Conservation (phyloP, 2,797 vertebrate species). For the Falco berigora region DNA sequence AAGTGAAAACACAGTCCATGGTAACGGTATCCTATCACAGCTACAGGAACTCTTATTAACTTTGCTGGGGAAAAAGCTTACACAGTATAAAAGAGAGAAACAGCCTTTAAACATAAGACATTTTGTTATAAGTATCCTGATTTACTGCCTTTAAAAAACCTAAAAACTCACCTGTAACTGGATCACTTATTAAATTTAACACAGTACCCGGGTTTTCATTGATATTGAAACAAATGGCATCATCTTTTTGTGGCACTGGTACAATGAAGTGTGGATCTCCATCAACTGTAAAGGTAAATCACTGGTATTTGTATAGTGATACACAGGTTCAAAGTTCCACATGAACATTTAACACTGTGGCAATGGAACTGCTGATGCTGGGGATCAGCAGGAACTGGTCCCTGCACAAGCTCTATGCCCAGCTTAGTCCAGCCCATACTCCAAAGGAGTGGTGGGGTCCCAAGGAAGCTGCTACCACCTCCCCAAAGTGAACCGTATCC, state of each 20-base stretch:
- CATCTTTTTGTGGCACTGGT: constrained; percentile 77
- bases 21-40: neutral
- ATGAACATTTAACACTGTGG: neutral
- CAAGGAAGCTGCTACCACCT: neutral
- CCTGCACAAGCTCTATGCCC: neutral
- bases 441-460: neutral
- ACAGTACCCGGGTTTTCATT: constrained; percentile 84
- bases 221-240: constrained; percentile 92
- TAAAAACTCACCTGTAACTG: constrained; percentile 77
- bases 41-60: neutral
- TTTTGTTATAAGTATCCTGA: neutral
- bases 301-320: neutral
- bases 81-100: neutral
- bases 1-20: neutral
- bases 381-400: neutral
- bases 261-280: constrained; percentile 95
- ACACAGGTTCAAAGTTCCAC: neutral
- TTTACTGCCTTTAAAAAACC: neutral
- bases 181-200: constrained; percentile 84
- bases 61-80: neutral
- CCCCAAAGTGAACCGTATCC: neutral
- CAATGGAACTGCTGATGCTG: neutral
- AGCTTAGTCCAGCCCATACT: neutral
- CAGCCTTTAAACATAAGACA: neutral
- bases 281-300: constrained; percentile 78